Base-by-base conservation (phyloP, 2,888 invertebrate species). In the Diachrysia chrysitis region DNA sequence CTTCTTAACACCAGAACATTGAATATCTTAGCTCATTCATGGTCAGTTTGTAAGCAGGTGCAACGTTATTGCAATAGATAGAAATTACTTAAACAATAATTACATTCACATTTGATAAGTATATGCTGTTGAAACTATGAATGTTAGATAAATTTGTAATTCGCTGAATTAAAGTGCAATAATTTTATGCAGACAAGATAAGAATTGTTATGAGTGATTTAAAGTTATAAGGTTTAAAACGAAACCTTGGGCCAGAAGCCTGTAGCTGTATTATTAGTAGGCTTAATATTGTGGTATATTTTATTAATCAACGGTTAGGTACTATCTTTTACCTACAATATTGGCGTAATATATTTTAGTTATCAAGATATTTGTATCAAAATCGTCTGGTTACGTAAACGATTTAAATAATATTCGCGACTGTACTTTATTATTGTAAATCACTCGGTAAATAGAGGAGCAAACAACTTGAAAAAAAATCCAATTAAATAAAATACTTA, bases 1-100 rank as follows among this genome's bases (percentile, higher is more conserved):
- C 12, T 51, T 51, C 12, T 12, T 25, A 51, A 51, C 19, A 51
- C 1, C 25, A 25, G 66, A 55, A 66, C 58, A 61, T 23, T 23
- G n/a, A 23, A 25, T n/a, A 55, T 59, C 51, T 57, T 29, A 25
- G 17, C 21, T 58, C 61, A 62, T 64, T 37, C 55, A 69, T 79
- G 71, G 63, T 53, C 37, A 42, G 29, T 9, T 37, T 14, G 42
- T 48, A 42, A 63, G 56, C 61, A 59, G 58, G 59, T 53, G 58
- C 60, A 73, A 54, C 48, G n/a, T 35, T 48, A 70, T 69, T 76
- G 61, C 76, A 56, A 76, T 14, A 59, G 25, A 63, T 42, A 37
- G 46, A 59, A 61, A 79, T 69, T 69, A 69, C 76, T 58, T 53
- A 53, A 37, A 57, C 58, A 56, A 75, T 63, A 23, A 62, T 69